Evolutionary conservation across 2,113 vertebrate genomes (phyloP), one percentile per base, ranked within the genome.

Genomic region (Parotia lawesii): DNA sequence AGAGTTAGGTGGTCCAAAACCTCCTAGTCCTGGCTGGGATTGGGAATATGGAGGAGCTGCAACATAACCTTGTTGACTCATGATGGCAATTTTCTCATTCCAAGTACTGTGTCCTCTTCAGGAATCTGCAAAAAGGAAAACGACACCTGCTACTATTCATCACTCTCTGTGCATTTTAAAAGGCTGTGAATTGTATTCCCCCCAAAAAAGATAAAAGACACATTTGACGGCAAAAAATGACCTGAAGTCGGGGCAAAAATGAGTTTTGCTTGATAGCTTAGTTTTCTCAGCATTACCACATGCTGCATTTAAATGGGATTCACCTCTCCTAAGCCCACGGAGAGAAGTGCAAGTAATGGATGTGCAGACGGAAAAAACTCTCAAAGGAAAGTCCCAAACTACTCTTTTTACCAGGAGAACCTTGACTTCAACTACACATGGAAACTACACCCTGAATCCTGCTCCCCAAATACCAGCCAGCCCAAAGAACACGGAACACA

Each of bases 31-130:
- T n/a, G 98, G 96, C 94, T 99, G 99, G 57, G 98, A 97, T 61
- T 99, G 99, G 66, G 99, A 99, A 96, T 98, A 99, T 0, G 99
- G 98, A 71, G 99, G 98, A 78, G 99, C 92, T 82, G 99, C 98
- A 83, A 99, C 98, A 95, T 99, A 99, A 95, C 99, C 98, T 95
- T 99, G 99, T 94, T 99, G 99, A 98, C 98, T 99, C 99, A 99
- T 99, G 85, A 75, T 93, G 78, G 77, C 92, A 96, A 77, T 84
- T 69, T 76, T 94, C 70, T 95, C 94, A 97, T 97, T 96, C 95
- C 96, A 96, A 87, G 57, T 71, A 65, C 19, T 0, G 0, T 42
- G 18, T 61, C 50, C 48, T 60, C 74, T 60, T 81, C 47, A 85
- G 66, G 29, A 91, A 92, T n/a, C 97, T 98, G 94, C 9, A 96